These are phyloP conservation scores for Aselliscus stoliczkanus DNA, from an alignment of 2,797 vertebrate genomes.

Conservation along the genomic window DNA sequence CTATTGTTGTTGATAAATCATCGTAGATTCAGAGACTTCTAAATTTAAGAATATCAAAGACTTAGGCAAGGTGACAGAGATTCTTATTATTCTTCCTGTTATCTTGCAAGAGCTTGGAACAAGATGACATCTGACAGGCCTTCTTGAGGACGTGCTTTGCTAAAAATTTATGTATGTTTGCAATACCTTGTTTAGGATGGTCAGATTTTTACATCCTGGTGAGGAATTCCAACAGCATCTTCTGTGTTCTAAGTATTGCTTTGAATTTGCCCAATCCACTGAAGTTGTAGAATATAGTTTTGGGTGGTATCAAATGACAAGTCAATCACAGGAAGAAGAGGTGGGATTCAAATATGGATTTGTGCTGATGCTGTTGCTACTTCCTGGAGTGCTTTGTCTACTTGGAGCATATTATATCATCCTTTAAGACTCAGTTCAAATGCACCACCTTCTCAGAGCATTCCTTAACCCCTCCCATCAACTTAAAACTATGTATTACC, in stretches of 20 bases:
- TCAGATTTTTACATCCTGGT: not conserved
- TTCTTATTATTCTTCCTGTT: not conserved
- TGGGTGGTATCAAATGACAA: not conserved
- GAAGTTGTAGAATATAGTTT: not conserved
- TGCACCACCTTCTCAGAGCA: not conserved
- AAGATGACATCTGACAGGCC: not conserved
- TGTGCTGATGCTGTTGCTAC: not conserved
- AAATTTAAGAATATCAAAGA: not conserved
- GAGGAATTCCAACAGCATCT: not conserved
- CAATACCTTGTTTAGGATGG: not conserved
- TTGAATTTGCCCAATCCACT: not conserved
- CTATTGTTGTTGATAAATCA: not conserved
- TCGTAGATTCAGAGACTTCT: not conserved
- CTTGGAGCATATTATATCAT: not conserved
- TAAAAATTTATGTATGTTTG: not conserved
- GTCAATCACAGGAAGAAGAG: not conserved
- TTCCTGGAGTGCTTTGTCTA: not conserved
- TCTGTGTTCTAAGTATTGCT: not conserved
- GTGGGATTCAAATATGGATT: not conserved
- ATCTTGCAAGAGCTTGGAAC: not conserved
- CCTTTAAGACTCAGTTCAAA: not conserved
- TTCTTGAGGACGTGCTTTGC: not conserved
- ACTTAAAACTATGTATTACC: not conserved
- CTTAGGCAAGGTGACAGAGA: not conserved
- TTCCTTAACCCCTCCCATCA: not conserved